Evolutionary conservation across 2,113 vertebrate species (phyloP), one percentile per base, ranked within the genome.

Genomic region (Syngnathus floridae): DNA sequence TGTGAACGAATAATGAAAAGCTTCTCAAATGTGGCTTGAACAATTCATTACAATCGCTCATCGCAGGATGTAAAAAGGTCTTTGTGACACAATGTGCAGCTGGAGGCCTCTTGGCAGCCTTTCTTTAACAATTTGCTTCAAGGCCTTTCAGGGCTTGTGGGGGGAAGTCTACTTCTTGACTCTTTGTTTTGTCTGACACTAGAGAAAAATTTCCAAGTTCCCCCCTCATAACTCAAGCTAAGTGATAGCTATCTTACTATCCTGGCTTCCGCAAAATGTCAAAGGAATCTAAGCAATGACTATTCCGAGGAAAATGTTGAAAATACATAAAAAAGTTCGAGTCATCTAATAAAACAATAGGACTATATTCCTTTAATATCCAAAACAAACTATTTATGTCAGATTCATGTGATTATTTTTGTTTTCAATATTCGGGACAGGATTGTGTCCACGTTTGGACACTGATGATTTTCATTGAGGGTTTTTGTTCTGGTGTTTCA

Each of bases 41-140:
- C 31, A 67, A 62, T 80, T 74, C 66, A 72, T 78, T 69, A 66
- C 12, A 45, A 22, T 48, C 73, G 71, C 63, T 74, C 67, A 75
- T 57, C 35, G 38, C 16, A 56, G 36, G 56, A 67, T 67, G 55
- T 36, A 31, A 62, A 43, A 1, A 14, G 60, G 26, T 22, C 21
- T 76, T 73, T 35, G 31, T 37, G 54, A 26, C 61, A 54, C 8
- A 54, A 54, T 54, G 21, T 54, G 51, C 51, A 54, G 21, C 57
- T 37, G 40, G 11, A 37, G 64, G 19, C 5, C 57, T 58, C 41
- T 49, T 54, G 51, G 51, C 51, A 54, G 51, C 51, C 51, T 54
- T 54, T 54, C 51, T 22, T 54, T 10, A 22, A 54, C 51, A 54
- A 54, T 54, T 54, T 26, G 22, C 51, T 54, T 54, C 21, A 22